These are phyloP conservation scores for Diplolepis rosae DNA, from an alignment of 2,888 invertebrate genomes.

Conservation along the genomic window DNA sequence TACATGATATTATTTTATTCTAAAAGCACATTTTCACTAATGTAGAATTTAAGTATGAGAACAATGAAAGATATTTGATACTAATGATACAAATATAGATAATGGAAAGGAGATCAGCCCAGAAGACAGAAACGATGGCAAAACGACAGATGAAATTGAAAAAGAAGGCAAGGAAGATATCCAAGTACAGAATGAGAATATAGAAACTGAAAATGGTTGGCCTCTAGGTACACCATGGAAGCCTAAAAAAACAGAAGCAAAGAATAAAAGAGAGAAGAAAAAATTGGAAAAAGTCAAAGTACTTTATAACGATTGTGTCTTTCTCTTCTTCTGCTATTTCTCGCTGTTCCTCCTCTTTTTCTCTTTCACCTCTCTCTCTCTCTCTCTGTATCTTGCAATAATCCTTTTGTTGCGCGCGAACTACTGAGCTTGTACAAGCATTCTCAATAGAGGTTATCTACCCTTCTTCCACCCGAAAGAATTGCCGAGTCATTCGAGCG, in stretches of 20 bases:
- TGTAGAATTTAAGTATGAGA: no score
- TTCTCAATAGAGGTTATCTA: constrained; percentile 10
- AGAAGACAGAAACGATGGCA: background rate
- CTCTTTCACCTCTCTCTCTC: background rate
- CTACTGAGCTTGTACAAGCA: constrained; percentile 29
- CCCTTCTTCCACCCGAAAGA: constrained; percentile 8
- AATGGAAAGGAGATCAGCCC: background rate
- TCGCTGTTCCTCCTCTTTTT: background rate
- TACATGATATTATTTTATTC: no score
- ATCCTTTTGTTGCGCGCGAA: constrained; percentile 25
- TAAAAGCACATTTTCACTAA: no score
- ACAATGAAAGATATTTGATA: constrained; percentile 11
- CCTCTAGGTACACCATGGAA: constrained; percentile 52
- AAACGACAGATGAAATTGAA: constrained; percentile 11
- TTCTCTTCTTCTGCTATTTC: constrained; percentile 22
- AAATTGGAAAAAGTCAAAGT: constrained; percentile 45
- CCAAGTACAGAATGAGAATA: background rate
- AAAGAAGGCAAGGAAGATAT: background rate
- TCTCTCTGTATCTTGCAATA: constrained; percentile 1
- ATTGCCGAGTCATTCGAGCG: constrained; percentile 10
- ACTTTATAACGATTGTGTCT: constrained; percentile 42
- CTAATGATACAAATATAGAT: background rate
- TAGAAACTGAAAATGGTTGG: constrained; percentile 34
- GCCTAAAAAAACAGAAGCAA: constrained; percentile 37
- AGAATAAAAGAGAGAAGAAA: constrained; percentile 34